Evolutionary conservation across 2,113 vertebrate species (phyloP).

Genomic region (Ramphastos sulfuratus): DNA sequence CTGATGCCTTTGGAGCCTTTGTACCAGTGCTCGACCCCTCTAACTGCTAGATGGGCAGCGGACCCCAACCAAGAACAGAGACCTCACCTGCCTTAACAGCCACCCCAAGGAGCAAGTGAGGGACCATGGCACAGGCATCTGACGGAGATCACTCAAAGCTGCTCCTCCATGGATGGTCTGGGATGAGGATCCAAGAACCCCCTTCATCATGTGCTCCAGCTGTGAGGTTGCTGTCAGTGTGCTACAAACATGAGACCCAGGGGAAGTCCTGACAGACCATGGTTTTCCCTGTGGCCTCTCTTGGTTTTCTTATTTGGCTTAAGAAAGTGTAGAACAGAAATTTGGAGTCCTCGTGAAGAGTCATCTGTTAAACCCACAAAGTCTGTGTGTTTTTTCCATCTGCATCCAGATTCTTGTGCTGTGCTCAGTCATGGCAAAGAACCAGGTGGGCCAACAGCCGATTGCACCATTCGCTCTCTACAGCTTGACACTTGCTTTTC

Average conservation of each 20-base stretch:
- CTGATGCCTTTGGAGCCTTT: not conserved
- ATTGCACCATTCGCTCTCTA: fast-evolving
- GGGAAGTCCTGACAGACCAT: not conserved
- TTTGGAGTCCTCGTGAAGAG: not conserved
- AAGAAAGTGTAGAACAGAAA: not conserved
- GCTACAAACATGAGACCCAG: fast-evolving
- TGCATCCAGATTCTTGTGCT: not conserved
- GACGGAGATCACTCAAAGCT: fast-evolving
- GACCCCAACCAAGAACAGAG: not conserved
- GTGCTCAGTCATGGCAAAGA: not conserved
- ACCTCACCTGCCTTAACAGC: not conserved
- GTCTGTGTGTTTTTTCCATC: not conserved
- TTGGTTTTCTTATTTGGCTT: not conserved
- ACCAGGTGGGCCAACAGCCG: fast-evolving
- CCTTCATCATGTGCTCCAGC: fast-evolving
- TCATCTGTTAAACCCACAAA: not conserved
- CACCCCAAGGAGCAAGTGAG: not conserved
- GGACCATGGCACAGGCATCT: not conserved
- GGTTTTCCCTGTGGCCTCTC: not conserved
- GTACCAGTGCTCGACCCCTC: not conserved
- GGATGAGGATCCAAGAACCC: not conserved
- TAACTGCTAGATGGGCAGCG: not conserved
- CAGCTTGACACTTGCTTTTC: not conserved
- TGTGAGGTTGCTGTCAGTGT: not conserved
- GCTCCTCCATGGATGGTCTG: not conserved